Evolutionary conservation across 1,140 invertebrate genomes (phyloP).

Genomic region (Ptiloglossa arizonensis): DNA sequence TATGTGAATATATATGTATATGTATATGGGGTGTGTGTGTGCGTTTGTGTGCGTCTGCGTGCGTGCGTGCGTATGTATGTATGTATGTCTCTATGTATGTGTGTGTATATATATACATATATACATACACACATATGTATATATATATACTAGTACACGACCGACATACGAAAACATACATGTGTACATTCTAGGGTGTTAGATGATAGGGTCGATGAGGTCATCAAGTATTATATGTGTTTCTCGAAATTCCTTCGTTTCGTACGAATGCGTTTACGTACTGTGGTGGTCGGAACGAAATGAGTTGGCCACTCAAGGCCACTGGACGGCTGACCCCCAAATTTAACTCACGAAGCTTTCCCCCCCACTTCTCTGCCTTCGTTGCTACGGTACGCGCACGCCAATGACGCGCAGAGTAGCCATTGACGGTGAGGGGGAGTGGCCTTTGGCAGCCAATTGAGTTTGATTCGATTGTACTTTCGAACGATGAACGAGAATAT

Average conservation of each 20-base stretch:
- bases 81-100: no score
- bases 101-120: slow-evolving; percentile 15
- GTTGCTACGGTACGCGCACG: no score
- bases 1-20: not conserved
- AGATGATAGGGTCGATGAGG: slow-evolving; percentile 12
- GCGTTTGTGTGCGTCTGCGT: no score
- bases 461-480: not conserved
- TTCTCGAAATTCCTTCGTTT: slow-evolving; percentile 4
- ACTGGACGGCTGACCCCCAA: no score
- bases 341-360: no score
- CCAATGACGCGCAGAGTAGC: no score
- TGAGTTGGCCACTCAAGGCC: not conserved
- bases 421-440: no score
- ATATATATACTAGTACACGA: slow-evolving; percentile 3
- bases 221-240: slow-evolving; percentile 27
- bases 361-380: no score
- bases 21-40: no score
- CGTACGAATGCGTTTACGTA: not conserved
- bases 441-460: not conserved
- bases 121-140: not conserved
- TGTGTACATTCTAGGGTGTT: slow-evolving; percentile 19
- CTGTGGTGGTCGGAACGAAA: not conserved
- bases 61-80: no score
- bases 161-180: not conserved
- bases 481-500: not conserved